Conservation (phyloP, 2,888 invertebrate genomes). For the Selenia dentaria region DNA sequence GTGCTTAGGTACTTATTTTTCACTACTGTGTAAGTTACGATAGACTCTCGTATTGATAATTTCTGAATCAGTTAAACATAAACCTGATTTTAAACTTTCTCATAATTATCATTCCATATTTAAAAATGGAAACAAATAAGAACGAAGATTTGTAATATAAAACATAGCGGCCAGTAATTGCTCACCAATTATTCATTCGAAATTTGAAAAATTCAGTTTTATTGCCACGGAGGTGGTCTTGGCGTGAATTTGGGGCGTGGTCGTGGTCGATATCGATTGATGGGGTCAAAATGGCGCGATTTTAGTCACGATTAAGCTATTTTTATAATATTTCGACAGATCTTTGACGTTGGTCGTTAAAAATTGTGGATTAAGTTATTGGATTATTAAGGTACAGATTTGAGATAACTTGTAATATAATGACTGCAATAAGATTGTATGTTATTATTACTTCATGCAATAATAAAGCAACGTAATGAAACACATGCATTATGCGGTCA, state of each 20-base stretch:
- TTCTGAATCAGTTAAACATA: too few species aligned
- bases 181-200: constrained; percentile 47
- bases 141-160: constrained; percentile 36
- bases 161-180: constrained; percentile 44
- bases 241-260: constrained; percentile 53
- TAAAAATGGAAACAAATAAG: constrained; percentile 20
- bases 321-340: constrained; percentile 21
- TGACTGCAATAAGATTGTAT: background rate
- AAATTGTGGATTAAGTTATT: constrained; percentile 22
- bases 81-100: too few species aligned
- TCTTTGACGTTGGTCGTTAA: constrained; percentile 12
- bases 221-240: constrained; percentile 47
- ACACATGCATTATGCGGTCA: too few species aligned
- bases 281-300: constrained; percentile 28
- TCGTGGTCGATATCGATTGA: constrained; percentile 26
- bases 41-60: too few species aligned
- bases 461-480: background rate
- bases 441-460: background rate
- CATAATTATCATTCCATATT: constrained; percentile 26
- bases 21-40: too few species aligned
- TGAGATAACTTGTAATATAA: background rate
- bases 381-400: constrained; percentile 11
- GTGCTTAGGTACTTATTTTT: too few species aligned
- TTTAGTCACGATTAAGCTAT: constrained; percentile 32
- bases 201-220: constrained; percentile 37